A percentile compares a stretch with the other conserved stretches of the same genome.
Evolutionary conservation across 92 coral and sea anemone species (phyloP).

Genomic region (Micromussa lordhowensis): DNA sequence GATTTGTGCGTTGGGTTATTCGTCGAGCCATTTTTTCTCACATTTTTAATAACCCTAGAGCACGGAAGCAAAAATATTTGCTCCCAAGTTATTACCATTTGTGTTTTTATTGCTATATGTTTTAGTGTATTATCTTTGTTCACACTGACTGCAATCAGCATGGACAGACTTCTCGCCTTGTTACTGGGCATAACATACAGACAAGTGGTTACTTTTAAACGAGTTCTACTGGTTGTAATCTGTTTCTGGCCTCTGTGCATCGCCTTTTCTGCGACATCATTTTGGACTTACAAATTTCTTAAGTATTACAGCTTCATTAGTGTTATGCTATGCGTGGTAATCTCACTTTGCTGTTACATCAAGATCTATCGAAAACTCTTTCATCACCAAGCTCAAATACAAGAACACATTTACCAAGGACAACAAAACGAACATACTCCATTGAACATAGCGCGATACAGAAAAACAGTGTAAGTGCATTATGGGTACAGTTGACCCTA

Average conservation of each 20-base stretch:
- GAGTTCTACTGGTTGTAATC: neutral
- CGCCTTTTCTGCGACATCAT: neutral
- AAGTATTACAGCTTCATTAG: neutral
- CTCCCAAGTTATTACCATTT: neutral
- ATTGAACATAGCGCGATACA: constrained; percentile 25
- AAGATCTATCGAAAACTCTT: neutral
- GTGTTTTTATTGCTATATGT: neutral
- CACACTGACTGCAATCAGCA: constrained; percentile 27
- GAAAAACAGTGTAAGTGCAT: constrained; percentile 22
- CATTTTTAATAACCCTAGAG: neutral
- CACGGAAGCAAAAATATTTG: neutral
- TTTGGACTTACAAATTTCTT: neutral
- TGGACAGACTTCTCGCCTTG: constrained; percentile 38
- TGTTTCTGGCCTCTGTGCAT: neutral
- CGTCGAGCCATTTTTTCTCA: neutral
- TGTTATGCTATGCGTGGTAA: neutral
- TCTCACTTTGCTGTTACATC: constrained; percentile 3
- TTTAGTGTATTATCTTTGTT: neutral
- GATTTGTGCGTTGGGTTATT: neutral
- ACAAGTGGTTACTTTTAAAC: constrained; percentile 12
- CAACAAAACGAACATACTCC: neutral
- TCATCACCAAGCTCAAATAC: constrained; percentile 10
- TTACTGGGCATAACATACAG: constrained; percentile 18
- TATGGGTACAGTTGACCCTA: constrained; percentile 5
- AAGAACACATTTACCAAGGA: neutral